These are phyloP conservation scores for Adelphocoris suturalis DNA, from an alignment of 2,888 invertebrate species.

Conservation along the genomic window DNA sequence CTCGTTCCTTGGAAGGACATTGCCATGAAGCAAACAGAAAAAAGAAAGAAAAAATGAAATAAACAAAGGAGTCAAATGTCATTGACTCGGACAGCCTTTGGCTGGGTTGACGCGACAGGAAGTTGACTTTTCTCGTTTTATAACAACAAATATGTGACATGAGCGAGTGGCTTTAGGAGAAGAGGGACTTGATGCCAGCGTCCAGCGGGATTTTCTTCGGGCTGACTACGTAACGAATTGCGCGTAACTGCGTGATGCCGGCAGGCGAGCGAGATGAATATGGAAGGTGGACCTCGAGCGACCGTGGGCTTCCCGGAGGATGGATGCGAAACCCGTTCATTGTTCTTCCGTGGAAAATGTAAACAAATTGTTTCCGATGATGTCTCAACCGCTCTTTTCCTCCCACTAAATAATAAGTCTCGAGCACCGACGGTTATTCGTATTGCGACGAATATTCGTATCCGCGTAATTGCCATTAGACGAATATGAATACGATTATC, in stretches of 20 bases:
- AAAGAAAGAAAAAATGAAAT: background rate
- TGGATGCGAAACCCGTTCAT: background rate
- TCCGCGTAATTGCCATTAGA: too few relatives aligned
- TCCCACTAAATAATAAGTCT: background rate
- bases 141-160: slow-evolving; percentile 13
- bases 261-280: background rate
- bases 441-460: too few relatives aligned
- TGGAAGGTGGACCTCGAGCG: background rate
- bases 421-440: too few relatives aligned
- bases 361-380: slow-evolving; percentile 16
- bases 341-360: slow-evolving; percentile 24
- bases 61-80: slow-evolving; percentile 13
- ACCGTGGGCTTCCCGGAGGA: background rate
- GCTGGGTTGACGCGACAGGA: slow-evolving; percentile 17
- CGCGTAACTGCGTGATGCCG: background rate
- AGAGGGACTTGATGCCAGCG: slow-evolving; percentile 5
- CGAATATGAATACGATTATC: too few relatives aligned
- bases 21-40: background rate
- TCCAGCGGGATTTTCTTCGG: background rate
- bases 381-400: slow-evolving; percentile 16
- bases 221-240: background rate
- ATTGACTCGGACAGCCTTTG: slow-evolving; percentile 6
- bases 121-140: slow-evolving; percentile 34
- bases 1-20: background rate
- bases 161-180: background rate